These are phyloP conservation scores for Antheraea assamensis DNA, from an alignment of 2,888 invertebrate genomes.

Conservation along the genomic window DNA sequence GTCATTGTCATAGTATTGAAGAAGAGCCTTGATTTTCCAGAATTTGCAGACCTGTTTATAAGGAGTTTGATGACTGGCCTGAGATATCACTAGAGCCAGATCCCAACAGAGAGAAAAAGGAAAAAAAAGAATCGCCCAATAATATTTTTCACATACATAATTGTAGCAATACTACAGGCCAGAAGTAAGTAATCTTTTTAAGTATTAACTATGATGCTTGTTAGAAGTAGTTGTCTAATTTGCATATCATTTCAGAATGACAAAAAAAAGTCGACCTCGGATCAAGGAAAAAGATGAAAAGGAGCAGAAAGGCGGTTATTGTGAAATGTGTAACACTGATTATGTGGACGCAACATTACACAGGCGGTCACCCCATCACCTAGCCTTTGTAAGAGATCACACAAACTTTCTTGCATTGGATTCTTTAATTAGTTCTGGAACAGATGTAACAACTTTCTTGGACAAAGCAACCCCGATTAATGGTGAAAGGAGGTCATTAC, in stretches of 20 bases:
- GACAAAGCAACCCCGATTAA: constrained; percentile 78
- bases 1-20: constrained; percentile 19
- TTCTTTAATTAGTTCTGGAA: constrained; percentile 84
- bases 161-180: constrained; percentile 42
- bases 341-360: constrained; percentile 87
- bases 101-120: constrained; percentile 62
- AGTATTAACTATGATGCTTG: background rate
- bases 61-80: constrained; percentile 85
- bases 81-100: constrained; percentile 74
- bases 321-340: constrained; percentile 90
- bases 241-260: constrained; percentile 72
- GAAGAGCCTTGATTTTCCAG: constrained; percentile 54
- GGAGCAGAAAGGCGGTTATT: constrained; percentile 84
- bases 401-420: constrained; percentile 89
- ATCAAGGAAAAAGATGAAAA: constrained; percentile 72
- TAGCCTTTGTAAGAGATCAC: constrained; percentile 87
- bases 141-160: constrained; percentile 47
- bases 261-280: constrained; percentile 75
- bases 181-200: constrained; percentile 55
- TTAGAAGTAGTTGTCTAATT: constrained; percentile 10
- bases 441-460: constrained; percentile 86
- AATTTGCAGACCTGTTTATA: constrained; percentile 83
- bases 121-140: constrained; percentile 56
- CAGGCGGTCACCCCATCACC: constrained; percentile 87
- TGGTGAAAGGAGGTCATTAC: constrained; percentile 64